Conservation (phyloP, 1,140 invertebrate genomes). For the Hypsibius dujardini region DNA sequence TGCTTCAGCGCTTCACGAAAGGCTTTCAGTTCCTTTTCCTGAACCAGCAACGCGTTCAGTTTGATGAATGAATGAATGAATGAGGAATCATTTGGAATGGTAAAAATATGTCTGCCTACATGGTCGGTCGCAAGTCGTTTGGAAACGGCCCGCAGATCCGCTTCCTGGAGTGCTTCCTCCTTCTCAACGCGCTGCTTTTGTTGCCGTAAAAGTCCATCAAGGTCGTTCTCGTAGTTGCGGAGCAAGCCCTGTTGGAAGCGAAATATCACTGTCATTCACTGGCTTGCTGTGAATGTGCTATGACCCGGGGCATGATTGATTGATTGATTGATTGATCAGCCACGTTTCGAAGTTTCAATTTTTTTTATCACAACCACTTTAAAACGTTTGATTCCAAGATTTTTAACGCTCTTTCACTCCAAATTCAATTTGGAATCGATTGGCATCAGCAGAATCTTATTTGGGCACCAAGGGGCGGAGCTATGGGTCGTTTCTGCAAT, state of each 20-base stretch:
- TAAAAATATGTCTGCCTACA: slow-evolving; percentile 27
- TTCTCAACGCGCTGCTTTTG: slow-evolving; percentile 79
- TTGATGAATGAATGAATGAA: not conserved
- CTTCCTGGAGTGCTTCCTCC: slow-evolving; percentile 73
- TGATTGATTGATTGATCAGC: too few species aligned
- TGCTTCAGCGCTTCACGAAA: slow-evolving; percentile 83
- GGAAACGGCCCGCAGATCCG: slow-evolving; percentile 60
- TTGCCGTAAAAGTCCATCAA: slow-evolving; percentile 65
- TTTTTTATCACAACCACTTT: too few species aligned
- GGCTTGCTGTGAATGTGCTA: too few species aligned
- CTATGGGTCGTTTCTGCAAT: too few species aligned
- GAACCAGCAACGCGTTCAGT: slow-evolving; percentile 19
- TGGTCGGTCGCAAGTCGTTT: slow-evolving; percentile 63
- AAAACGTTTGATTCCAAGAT: too few species aligned
- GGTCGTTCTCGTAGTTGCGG: slow-evolving; percentile 69
- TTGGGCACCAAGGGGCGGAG: too few species aligned
- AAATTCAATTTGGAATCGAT: too few species aligned
- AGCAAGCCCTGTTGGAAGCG: slow-evolving; percentile 47
- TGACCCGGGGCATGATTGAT: too few species aligned
- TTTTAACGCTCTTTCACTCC: too few species aligned
- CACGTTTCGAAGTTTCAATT: too few species aligned
- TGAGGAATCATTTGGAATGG: slow-evolving; percentile 11
- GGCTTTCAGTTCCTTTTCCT: slow-evolving; percentile 71
- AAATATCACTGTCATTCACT: too few species aligned
- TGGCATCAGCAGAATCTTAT: too few species aligned